Percentiles rank a stretch among this genome's conserved stretches.
Conservation (phyloP, 2,888 invertebrate species). For the Ichneumoninae sp. region DNA sequence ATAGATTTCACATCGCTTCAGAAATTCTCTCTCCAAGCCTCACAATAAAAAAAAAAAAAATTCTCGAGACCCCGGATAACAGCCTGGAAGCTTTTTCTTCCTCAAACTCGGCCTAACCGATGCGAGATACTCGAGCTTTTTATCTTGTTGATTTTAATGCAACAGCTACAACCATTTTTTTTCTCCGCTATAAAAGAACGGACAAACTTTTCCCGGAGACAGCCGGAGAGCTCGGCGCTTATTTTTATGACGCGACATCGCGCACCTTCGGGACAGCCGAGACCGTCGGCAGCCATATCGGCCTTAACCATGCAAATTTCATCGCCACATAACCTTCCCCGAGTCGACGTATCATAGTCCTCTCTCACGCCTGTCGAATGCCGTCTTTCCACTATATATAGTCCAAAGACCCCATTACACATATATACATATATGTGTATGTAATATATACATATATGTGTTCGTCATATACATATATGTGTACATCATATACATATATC, state of each 20-base stretch:
- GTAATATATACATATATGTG: no score
- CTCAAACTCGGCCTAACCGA: background rate
- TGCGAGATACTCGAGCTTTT: slow-evolving; percentile 10
- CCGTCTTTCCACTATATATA: slow-evolving; percentile 53
- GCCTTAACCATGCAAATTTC: slow-evolving; percentile 80
- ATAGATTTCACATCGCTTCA: background rate
- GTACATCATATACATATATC: no score
- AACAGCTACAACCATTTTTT: background rate
- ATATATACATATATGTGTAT: no score
- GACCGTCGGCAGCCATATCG: slow-evolving; percentile 67
- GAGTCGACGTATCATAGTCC: slow-evolving; percentile 33
- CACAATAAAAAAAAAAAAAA: background rate
- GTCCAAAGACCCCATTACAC: slow-evolving; percentile 19
- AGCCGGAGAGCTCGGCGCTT: background rate
- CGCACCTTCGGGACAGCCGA: slow-evolving; percentile 41
- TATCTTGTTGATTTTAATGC: background rate
- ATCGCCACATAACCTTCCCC: slow-evolving; percentile 75
- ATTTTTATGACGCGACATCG: slow-evolving; percentile 73
- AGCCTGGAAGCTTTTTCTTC: background rate
- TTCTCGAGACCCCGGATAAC: background rate
- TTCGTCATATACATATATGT: no score
- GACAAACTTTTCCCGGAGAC: background rate
- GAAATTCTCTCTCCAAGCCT: background rate
- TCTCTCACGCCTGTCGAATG: slow-evolving; percentile 45
- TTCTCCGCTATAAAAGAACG: background rate